Evolutionary conservation across 2,113 vertebrate species (phyloP).

Genomic region (Reinhardtius hippoglossoides): DNA sequence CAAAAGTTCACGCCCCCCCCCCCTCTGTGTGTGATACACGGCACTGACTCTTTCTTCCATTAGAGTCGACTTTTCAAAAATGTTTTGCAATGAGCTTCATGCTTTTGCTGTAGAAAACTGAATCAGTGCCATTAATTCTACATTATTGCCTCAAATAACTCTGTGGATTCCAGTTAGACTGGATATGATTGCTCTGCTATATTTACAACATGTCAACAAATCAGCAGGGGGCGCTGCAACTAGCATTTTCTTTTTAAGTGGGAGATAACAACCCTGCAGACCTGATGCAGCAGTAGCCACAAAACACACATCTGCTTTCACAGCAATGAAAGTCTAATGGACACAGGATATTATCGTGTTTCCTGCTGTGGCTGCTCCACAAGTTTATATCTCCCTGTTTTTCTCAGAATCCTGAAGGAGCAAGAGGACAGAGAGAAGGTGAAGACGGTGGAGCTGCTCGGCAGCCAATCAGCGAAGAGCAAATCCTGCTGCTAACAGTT

Average conservation of each 20-base stretch:
- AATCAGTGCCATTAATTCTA: too few species aligned
- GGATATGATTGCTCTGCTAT: too few species aligned
- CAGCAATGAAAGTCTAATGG: not conserved
- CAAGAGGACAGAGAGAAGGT: conserved; percentile 89
- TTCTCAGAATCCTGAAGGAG: conserved; percentile 87
- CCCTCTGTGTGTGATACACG: not conserved
- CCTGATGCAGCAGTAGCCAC: not conserved
- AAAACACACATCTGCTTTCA: not conserved
- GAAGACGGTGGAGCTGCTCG: conserved; percentile 83
- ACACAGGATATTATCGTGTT: rapidly evolving
- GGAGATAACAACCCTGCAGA: too few species aligned
- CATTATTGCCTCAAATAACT: too few species aligned
- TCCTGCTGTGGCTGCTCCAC: not conserved
- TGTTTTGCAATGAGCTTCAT: too few species aligned
- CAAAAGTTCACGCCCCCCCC: not conserved
- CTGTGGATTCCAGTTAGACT: too few species aligned
- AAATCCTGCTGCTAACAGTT: conserved; percentile 85
- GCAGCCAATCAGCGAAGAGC: conserved; percentile 78
- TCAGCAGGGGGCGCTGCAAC: not conserved
- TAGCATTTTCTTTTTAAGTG: too few species aligned
- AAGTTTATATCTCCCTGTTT: not conserved
- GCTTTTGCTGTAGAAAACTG: too few species aligned
- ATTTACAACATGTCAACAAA: not conserved
- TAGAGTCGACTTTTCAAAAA: too few species aligned
- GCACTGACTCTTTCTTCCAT: too few species aligned